Percentiles rank a stretch among this genome's conserved stretches.
Conservation (phyloP, 2,888 invertebrate species). For the Cryptocephalus moraei region DNA sequence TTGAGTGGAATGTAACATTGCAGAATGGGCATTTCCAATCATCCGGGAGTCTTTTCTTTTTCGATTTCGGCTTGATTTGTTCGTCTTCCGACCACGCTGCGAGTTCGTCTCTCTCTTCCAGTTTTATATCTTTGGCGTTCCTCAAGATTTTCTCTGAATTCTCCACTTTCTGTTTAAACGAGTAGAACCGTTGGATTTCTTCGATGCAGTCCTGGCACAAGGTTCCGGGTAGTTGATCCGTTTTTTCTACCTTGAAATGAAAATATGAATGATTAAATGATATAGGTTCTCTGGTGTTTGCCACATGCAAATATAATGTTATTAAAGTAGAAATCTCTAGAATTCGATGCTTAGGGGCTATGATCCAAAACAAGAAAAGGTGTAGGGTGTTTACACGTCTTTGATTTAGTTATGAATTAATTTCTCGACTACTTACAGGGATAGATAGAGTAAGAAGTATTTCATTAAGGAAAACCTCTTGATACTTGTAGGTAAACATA, state of each 20-base stretch:
- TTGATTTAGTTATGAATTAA: too few relatives aligned
- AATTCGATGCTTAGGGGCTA: too few relatives aligned
- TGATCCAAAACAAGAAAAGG: too few relatives aligned
- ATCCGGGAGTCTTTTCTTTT: neutral
- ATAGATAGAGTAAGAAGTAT: neutral
- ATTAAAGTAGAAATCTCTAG: too few relatives aligned
- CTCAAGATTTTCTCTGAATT: neutral
- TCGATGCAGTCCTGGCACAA: neutral
- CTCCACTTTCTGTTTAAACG: neutral
- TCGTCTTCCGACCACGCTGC: neutral
- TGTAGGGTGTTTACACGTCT: too few relatives aligned
- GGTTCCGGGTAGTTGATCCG: neutral
- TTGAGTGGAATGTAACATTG: conserved; percentile 7
- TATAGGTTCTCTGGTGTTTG: conserved; percentile 6
- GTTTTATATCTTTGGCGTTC: neutral
- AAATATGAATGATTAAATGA: neutral
- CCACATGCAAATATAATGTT: too few relatives aligned
- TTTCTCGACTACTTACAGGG: neutral
- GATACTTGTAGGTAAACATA: neutral
- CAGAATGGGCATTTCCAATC: conserved; percentile 12
- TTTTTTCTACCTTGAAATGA: conserved; percentile 1
- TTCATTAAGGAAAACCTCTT: neutral
- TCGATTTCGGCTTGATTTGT: neutral
- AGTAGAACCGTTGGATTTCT: neutral
- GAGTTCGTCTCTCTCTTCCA: neutral